Percentiles rank a stretch among this genome's conserved stretches.
Conservation (phyloP, 2,797 vertebrate genomes). For the Pempheris klunzingeri region DNA sequence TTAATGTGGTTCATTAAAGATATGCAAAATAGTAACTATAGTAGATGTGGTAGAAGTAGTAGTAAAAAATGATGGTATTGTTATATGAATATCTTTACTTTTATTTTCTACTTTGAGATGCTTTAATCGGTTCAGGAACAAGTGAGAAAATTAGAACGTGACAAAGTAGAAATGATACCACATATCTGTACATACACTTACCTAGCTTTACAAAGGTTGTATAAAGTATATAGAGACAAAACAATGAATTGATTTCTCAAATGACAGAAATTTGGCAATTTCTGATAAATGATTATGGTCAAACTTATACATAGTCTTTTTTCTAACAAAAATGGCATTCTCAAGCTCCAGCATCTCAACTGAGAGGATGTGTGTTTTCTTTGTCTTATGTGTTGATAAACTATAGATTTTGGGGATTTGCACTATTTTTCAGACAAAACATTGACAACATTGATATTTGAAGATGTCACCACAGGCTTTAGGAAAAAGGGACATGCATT, state of each 20-base stretch:
- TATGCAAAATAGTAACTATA: not conserved
- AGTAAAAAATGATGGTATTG: too few relatives aligned
- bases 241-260: not conserved
- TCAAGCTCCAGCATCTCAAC: not conserved
- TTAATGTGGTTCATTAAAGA: not conserved
- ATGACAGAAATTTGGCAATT: not conserved
- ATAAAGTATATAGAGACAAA: not conserved
- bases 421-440: not conserved
- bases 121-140: not conserved
- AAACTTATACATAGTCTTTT: too few relatives aligned
- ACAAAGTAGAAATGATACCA: not conserved
- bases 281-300: not conserved
- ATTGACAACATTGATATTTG: too few relatives aligned
- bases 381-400: not conserved
- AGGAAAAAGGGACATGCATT: not conserved
- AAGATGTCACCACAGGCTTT: not conserved
- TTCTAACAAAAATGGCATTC: too few relatives aligned
- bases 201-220: not conserved
- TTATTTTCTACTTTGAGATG: too few relatives aligned
- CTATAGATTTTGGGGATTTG: not conserved
- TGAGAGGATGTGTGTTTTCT: not conserved
- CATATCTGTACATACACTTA: not conserved
- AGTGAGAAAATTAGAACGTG: too few relatives aligned
- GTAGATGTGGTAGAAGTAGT: too few relatives aligned
- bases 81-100: too few relatives aligned